A percentile compares a stretch with the other conserved stretches of the same genome.
Conservation (phyloP, 2,113 vertebrate species). For the Hoplias malabaricus region DNA sequence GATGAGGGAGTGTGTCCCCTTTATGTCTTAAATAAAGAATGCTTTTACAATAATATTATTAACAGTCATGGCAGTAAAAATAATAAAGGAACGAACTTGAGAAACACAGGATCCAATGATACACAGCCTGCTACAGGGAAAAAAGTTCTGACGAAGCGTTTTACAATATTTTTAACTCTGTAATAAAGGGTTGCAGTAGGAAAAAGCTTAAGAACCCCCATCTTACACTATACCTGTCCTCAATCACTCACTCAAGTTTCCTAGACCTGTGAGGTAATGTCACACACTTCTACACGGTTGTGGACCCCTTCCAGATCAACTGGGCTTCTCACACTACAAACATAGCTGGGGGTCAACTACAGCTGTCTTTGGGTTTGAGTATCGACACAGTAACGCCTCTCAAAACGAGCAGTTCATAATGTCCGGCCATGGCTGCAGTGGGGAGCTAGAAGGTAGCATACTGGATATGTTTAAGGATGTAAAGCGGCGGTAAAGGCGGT, state of each 20-base stretch:
- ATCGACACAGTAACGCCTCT: neutral
- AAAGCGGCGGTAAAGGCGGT: slow-evolving; percentile 49
- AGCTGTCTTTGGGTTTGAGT: neutral
- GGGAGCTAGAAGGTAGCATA: slow-evolving; percentile 44
- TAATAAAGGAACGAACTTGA: no score
- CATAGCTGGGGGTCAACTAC: neutral
- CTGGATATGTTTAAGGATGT: slow-evolving; percentile 55
- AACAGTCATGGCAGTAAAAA: no score
- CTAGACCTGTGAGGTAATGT: neutral
- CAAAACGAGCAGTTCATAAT: slow-evolving; percentile 34
- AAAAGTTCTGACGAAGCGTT: no score
- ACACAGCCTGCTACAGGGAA: no score
- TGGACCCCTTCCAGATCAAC: neutral
- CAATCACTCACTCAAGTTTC: neutral
- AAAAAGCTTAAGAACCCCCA: no score
- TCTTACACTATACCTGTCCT: neutral
- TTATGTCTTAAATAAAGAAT: no score
- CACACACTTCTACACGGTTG: neutral
- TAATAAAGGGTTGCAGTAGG: no score
- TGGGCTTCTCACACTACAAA: neutral
- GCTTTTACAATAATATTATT: no score
- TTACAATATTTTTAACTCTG: no score
- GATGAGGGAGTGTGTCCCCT: no score
- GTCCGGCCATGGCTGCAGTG: slow-evolving; percentile 31
- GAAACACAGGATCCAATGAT: no score